phyloP scores from a whole-genome alignment of 2,113 vertebrate genomes.

The Microtus oregoni region DNA sequence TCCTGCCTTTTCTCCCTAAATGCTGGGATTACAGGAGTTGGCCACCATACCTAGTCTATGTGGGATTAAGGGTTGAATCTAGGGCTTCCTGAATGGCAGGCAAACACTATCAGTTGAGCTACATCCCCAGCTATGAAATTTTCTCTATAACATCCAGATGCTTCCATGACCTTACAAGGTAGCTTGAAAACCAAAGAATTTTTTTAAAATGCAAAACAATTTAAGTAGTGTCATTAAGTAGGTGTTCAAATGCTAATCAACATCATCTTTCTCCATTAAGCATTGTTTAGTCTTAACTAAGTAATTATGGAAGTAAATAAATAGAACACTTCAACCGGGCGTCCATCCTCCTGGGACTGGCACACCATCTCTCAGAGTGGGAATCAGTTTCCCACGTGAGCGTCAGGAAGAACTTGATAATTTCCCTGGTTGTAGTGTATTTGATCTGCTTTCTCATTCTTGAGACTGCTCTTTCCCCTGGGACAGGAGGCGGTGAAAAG shows the following conservation, averaged over 20 bases:
- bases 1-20: background rate
- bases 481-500: background rate
- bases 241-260: background rate
- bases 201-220: background rate
- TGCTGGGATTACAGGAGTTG: background rate
- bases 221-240: background rate
- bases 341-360: background rate
- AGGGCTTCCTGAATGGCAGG: background rate
- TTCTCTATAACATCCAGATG: background rate
- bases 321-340: background rate
- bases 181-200: background rate
- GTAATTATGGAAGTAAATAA: background rate
- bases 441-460: background rate
- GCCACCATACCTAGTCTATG: background rate
- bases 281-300: background rate
- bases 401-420: accelerated
- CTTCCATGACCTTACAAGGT: background rate
- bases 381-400: accelerated
- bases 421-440: no score
- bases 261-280: background rate
- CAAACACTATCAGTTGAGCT: background rate
- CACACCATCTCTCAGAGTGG: accelerated
- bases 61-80: background rate
- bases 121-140: background rate
- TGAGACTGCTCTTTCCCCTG: background rate